Evolutionary conservation across 1,140 invertebrate species (phyloP).

Genomic region (Leptoteleia sp.): DNA sequence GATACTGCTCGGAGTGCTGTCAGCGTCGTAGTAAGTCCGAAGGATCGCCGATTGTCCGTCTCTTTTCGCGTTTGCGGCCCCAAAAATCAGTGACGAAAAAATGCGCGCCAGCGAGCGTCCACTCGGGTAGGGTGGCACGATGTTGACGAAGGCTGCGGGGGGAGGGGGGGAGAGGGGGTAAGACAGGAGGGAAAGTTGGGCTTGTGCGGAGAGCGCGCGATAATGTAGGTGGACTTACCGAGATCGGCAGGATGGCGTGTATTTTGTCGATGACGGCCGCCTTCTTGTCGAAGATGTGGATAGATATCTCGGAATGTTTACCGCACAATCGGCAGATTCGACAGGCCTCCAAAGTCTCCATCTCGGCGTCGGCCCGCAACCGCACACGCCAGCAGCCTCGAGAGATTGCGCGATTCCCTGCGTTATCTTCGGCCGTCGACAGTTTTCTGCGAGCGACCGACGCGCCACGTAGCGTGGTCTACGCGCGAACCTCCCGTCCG

Average conservation of each 20-base stretch:
- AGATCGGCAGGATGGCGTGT: slow-evolving; percentile 76
- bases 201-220: slow-evolving; percentile 1
- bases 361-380: slow-evolving; percentile 51
- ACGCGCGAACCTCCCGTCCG: slow-evolving; percentile 13
- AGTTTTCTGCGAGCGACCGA: slow-evolving; percentile 36
- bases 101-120: neutral
- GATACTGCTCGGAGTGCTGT: too few relatives aligned
- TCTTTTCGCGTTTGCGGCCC: neutral
- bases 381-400: slow-evolving; percentile 33
- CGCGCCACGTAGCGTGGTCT: slow-evolving; percentile 26
- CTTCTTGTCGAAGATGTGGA: slow-evolving; percentile 76
- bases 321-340: slow-evolving; percentile 77
- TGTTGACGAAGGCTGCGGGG: neutral
- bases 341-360: slow-evolving; percentile 77
- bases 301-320: slow-evolving; percentile 72
- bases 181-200: slow-evolving; percentile 47
- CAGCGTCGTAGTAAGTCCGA: too few relatives aligned
- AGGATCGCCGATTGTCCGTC: slow-evolving; percentile 9
- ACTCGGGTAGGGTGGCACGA: slow-evolving; percentile 14
- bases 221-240: slow-evolving; percentile 69
- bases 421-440: slow-evolving; percentile 42
- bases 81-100: slow-evolving; percentile 10
- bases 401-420: slow-evolving; percentile 49
- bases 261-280: slow-evolving; percentile 75
- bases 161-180: slow-evolving; percentile 3